Percentiles rank a stretch among this genome's conserved stretches.
Conservation (phyloP, 1,140 invertebrate genomes). For the Rhopalosiphum padi region DNA sequence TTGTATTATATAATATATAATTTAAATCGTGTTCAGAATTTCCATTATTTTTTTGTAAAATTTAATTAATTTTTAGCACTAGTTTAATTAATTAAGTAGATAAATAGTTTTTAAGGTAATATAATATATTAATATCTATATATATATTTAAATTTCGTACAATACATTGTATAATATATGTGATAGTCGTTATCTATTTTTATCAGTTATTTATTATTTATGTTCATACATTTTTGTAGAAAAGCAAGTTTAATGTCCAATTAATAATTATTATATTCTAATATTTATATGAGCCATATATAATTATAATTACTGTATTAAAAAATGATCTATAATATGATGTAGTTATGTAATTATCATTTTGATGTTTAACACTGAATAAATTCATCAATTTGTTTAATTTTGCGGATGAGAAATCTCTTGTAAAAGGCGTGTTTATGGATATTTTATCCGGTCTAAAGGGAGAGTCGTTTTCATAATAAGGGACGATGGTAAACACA, state of each 20-base stretch:
- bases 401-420: background rate
- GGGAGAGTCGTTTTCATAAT: constrained; percentile 44
- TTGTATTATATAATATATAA: no score
- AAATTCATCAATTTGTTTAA: background rate
- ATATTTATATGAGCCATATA: no score
- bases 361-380: background rate
- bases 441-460: constrained; percentile 36
- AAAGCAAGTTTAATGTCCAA: background rate
- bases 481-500: constrained; percentile 27
- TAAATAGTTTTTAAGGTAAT: background rate
- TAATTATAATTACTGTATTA: background rate
- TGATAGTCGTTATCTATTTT: background rate
- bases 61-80: background rate
- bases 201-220: background rate
- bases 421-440: constrained; percentile 26
- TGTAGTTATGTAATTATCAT: background rate
- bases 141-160: background rate
- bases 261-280: background rate
- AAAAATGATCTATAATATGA: background rate
- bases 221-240: background rate
- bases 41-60: background rate
- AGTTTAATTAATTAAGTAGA: background rate
- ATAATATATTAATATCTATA: no score
- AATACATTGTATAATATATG: background rate
- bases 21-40: background rate